phyloP scores from a whole-genome alignment of 2,797 vertebrate genomes.

The Sebastes taczanowskii region DNA sequence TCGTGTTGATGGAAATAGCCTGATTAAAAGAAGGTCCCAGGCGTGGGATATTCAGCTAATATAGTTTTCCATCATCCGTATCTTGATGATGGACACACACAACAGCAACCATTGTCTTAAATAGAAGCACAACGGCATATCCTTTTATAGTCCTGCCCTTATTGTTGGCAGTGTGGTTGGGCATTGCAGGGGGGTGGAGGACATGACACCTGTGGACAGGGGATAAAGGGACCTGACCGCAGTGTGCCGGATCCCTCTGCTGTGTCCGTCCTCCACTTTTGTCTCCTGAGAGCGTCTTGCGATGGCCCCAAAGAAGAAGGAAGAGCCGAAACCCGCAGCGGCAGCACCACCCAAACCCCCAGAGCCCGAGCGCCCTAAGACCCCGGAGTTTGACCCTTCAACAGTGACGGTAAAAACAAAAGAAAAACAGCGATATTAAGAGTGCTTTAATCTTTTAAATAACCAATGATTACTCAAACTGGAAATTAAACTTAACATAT shows the following conservation, averaged over 20 bases:
- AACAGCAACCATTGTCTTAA: slow-evolving; percentile 84
- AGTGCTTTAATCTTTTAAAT: background rate
- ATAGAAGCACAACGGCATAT: slow-evolving; percentile 87
- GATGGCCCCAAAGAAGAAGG: slow-evolving; percentile 98
- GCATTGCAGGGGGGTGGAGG: slow-evolving; percentile 42
- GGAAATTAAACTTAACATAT: background rate
- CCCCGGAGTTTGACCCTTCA: slow-evolving; percentile 88
- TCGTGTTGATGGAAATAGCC: slow-evolving; percentile 41
- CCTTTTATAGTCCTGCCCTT: slow-evolving; percentile 91
- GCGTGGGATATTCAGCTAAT: slow-evolving; percentile 35
- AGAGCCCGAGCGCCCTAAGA: slow-evolving; percentile 89
- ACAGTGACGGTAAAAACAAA: slow-evolving; percentile 86
- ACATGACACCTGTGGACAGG: slow-evolving; percentile 68
- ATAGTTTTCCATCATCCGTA: slow-evolving; percentile 35
- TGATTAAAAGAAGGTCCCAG: slow-evolving; percentile 34
- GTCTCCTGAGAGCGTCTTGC: slow-evolving; percentile 27
- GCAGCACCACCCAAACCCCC: slow-evolving; percentile 75
- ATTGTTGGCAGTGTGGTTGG: slow-evolving; percentile 72
- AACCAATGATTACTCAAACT: background rate
- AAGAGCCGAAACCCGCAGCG: slow-evolving; percentile 87
- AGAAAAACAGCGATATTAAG: background rate
- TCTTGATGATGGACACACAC: slow-evolving; percentile 61
- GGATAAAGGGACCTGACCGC: slow-evolving; percentile 76
- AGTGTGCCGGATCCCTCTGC: slow-evolving; percentile 45
- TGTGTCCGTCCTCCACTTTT: slow-evolving; percentile 9